Evolutionary conservation across 1,140 invertebrate species (phyloP).

Genomic region (Polyergus mexicanus): DNA sequence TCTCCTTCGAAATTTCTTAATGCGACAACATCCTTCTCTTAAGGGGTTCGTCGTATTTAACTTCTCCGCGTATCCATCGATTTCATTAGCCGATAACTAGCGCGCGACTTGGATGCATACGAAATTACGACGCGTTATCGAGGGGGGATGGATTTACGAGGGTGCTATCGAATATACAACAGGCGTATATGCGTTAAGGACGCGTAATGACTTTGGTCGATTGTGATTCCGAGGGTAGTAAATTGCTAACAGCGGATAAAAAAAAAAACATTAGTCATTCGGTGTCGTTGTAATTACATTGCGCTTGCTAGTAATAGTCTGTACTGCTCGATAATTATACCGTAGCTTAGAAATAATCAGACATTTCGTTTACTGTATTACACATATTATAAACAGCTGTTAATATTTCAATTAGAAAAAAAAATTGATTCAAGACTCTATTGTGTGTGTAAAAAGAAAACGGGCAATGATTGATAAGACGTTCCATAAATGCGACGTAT

Average conservation of each 20-base stretch:
- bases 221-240: conserved; percentile 39
- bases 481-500: not conserved
- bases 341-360: conserved; percentile 13
- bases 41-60: conserved; percentile 74
- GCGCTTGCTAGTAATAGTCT: conserved; percentile 36
- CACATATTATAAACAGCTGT: not conserved
- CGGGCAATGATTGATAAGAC: not conserved
- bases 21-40: conserved; percentile 21
- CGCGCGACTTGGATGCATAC: conserved; percentile 67
- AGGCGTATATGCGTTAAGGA: conserved; percentile 78
- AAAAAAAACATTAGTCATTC: conserved; percentile 83
- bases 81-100: conserved; percentile 82
- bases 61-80: conserved; percentile 77
- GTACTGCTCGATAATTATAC: conserved; percentile 45
- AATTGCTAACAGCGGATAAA: conserved; percentile 75
- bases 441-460: not conserved
- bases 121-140: conserved; percentile 59
- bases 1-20: conserved; percentile 58
- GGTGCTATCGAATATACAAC: conserved; percentile 69
- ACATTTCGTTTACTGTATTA: not conserved
- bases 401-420: conserved; percentile 6
- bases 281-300: conserved; percentile 68
- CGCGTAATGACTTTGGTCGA: conserved; percentile 75
- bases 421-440: not conserved
- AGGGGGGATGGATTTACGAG: conserved; percentile 53